Conservation (phyloP, 1,140 invertebrate species). For the Centruroides sculpturatus region DNA sequence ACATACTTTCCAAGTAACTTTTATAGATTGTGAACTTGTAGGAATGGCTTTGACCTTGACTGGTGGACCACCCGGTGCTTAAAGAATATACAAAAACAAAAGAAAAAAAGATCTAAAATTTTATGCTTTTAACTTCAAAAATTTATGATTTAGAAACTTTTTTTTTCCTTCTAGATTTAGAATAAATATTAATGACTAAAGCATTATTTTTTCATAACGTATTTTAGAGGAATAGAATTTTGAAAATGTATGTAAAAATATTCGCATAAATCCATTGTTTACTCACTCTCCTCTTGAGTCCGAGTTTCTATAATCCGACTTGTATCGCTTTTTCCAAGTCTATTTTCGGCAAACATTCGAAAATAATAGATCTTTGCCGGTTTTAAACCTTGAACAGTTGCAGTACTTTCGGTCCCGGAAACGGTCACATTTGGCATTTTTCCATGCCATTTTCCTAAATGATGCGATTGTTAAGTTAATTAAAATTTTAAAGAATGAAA, state of each 20-base stretch:
- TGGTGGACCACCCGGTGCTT: conserved; percentile 31
- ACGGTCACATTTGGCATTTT: conserved; percentile 25
- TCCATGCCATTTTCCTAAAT: conserved; percentile 16
- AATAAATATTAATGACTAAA: too few relatives aligned
- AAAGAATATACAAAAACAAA: neutral
- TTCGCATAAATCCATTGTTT: too few relatives aligned
- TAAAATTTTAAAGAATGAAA: too few relatives aligned
- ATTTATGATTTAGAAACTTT: too few relatives aligned
- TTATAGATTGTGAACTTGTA: conserved; percentile 30
- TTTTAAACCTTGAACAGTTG: conserved; percentile 58
- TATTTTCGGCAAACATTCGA: conserved; percentile 87
- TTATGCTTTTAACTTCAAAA: too few relatives aligned
- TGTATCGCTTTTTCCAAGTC: conserved; percentile 82
- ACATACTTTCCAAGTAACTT: conserved; percentile 31
- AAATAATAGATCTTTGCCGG: conserved; percentile 91
- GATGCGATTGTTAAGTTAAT: too few relatives aligned
- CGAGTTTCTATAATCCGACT: conserved; percentile 74
- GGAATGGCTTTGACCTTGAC: conserved; percentile 27
- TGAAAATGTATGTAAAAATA: too few relatives aligned
- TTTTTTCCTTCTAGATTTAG: too few relatives aligned
- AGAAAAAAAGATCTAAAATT: neutral
- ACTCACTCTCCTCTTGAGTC: conserved; percentile 60
- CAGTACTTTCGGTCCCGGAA: conserved; percentile 56
- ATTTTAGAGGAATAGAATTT: too few relatives aligned
- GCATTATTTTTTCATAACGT: too few relatives aligned